Base-by-base conservation (phyloP, 2,888 invertebrate species). In the Athetis lepigone region DNA sequence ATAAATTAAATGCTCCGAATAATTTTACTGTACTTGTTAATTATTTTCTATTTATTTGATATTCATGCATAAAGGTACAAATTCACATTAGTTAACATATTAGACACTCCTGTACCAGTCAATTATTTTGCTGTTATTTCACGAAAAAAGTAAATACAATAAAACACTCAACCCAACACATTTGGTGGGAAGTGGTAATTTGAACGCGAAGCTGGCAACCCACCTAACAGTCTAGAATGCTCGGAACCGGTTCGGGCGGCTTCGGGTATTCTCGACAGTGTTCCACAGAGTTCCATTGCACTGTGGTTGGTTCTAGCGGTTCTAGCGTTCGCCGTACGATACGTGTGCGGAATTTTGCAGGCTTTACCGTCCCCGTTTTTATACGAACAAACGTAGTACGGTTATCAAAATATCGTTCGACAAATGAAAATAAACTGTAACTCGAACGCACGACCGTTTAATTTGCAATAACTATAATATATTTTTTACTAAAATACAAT, bases 201-300 rank as follows among this genome's bases (percentile, higher is more conserved):
- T 5, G 1, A 43, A 40, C 11, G 50, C 19, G 9, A 46, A 21
- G n/a, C 62, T 80, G 66, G 65, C 73, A 80, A 74, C 74, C 49
- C 66, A 49, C 27, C 13, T 39, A 49, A 43, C 13, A 11, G 43
- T 63, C 70, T 66, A 67, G 65, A 75, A 69, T 21, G 66, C 36
- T 79, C 77, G 55, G 65, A 46, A 77, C 70, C 11, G 29, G 64
- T 67, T 75, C 77, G 63, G 23, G 49, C 11, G 37, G 42, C 54
- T 50, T 80, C 74, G 74, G 39, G 33, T 19, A 21, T 33, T 49
- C 43, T 73, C 64, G 47, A 69, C 55, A 21, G 36, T 52, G 51
- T 47, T 60, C 23, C 27, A 60, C 33, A 21, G 18, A n/a, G 29
- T 54, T 25, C n/a, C n/a, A n/a, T 13, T 33, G 4, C 33, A 11